Percentiles rank a stretch among this genome's conserved stretches.
Evolutionary conservation across 2,888 invertebrate genomes (phyloP).

Genomic region (Palloptera scutellata): DNA sequence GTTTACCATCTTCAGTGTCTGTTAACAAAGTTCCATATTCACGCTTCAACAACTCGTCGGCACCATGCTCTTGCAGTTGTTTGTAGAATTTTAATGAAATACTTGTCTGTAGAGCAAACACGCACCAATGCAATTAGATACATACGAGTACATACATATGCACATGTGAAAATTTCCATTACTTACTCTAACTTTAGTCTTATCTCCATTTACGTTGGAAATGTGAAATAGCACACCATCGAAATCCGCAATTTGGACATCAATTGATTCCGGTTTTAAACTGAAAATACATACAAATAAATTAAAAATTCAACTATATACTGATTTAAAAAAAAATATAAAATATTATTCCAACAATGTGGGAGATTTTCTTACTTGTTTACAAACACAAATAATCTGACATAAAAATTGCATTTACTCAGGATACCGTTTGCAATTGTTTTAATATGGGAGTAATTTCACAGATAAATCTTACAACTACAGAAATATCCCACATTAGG

Average conservation of each 20-base stretch:
- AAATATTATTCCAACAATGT: neutral
- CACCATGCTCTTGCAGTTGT: constrained; percentile 97
- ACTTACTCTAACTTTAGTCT: constrained; percentile 95
- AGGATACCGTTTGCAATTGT: constrained; percentile 18
- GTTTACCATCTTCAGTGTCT: constrained; percentile 84
- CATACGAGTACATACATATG: constrained; percentile 16
- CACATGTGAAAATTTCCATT: neutral
- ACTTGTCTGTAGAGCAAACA: constrained; percentile 78
- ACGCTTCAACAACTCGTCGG: constrained; percentile 93
- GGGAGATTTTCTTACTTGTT: neutral
- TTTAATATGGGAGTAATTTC: neutral
- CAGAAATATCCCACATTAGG: constrained; percentile 38
- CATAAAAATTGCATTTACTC: constrained; percentile 14
- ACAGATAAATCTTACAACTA: constrained; percentile 31
- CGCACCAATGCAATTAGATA: neutral
- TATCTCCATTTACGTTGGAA: constrained; percentile 95
- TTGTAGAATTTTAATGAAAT: constrained; percentile 98
- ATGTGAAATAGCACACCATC: constrained; percentile 99
- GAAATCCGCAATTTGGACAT: constrained; percentile 95
- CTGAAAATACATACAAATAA: constrained; percentile 45
- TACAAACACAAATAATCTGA: constrained; percentile 8
- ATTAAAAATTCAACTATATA: neutral
- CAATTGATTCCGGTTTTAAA: constrained; percentile 92
- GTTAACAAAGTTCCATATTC: constrained; percentile 88
- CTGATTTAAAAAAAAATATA: neutral